Evolutionary conservation across 1,140 invertebrate genomes (phyloP).

Genomic region (Oedothorax gibbosus): DNA sequence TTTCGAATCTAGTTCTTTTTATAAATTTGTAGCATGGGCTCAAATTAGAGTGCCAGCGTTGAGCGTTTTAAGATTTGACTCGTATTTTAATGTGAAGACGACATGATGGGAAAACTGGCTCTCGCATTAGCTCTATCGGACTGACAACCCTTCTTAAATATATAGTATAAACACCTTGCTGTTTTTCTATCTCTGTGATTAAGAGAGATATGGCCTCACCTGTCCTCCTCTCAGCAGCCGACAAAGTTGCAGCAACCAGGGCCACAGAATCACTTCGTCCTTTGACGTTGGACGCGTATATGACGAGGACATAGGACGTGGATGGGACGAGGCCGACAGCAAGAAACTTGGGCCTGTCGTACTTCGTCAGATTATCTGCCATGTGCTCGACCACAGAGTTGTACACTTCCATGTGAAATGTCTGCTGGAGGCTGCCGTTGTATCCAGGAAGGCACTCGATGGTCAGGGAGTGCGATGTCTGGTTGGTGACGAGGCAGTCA

Average conservation of each 20-base stretch:
- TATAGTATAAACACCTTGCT: no score
- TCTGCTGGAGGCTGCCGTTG: constrained; percentile 83
- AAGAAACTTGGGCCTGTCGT: constrained; percentile 60
- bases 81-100: no score
- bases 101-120: no score
- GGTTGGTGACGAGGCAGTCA: constrained; percentile 64
- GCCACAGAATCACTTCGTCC: constrained; percentile 73
- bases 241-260: constrained; percentile 20
- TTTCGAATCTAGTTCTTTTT: no score
- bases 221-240: constrained; percentile 4
- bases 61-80: no score
- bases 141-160: no score
- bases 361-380: constrained; percentile 56
- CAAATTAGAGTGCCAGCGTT: no score
- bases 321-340: constrained; percentile 58
- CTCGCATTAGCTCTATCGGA: no score
- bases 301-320: constrained; percentile 63
- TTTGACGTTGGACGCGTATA: constrained; percentile 79
- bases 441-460: constrained; percentile 81
- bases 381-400: constrained; percentile 68
- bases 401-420: constrained; percentile 83
- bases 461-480: constrained; percentile 71
- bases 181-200: not conserved
- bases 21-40: no score
- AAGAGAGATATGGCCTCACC: not conserved